These are phyloP conservation scores for Melinaea marsaeus DNA, from an alignment of 2,888 invertebrate species.

Conservation along the genomic window DNA sequence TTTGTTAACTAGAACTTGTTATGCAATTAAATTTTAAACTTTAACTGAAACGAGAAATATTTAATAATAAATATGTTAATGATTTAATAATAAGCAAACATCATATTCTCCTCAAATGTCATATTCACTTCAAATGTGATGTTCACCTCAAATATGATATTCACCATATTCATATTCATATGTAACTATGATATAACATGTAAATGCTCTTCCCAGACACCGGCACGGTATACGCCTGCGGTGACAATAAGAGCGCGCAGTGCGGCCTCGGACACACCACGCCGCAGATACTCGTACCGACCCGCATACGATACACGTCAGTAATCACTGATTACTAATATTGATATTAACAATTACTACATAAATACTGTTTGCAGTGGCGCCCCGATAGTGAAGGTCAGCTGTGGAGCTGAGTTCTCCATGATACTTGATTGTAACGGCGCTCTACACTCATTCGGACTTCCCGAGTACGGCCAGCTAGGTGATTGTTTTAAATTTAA, in stretches of 20 bases:
- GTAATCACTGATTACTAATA: slow-evolving; percentile 26
- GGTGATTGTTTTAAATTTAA: slow-evolving; percentile 58
- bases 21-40: too few relatives aligned
- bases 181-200: too few relatives aligned
- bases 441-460: slow-evolving; percentile 92
- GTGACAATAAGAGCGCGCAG: slow-evolving; percentile 95
- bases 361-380: slow-evolving; percentile 73
- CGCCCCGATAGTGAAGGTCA: slow-evolving; percentile 91
- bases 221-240: slow-evolving; percentile 92
- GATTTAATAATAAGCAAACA: too few relatives aligned
- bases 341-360: background rate
- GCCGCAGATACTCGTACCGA: slow-evolving; percentile 74
- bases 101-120: too few relatives aligned
- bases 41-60: too few relatives aligned
- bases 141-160: too few relatives aligned
- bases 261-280: slow-evolving; percentile 89
- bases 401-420: slow-evolving; percentile 95
- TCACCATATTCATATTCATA: too few relatives aligned
- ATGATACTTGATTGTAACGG: slow-evolving; percentile 94
- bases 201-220: slow-evolving; percentile 74
- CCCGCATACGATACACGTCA: slow-evolving; percentile 80
- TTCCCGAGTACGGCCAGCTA: slow-evolving; percentile 94
- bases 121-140: too few relatives aligned
- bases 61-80: too few relatives aligned
- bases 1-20: too few relatives aligned